Conservation (phyloP, 2,797 vertebrate species). For the Paedocypris micromegethes region DNA sequence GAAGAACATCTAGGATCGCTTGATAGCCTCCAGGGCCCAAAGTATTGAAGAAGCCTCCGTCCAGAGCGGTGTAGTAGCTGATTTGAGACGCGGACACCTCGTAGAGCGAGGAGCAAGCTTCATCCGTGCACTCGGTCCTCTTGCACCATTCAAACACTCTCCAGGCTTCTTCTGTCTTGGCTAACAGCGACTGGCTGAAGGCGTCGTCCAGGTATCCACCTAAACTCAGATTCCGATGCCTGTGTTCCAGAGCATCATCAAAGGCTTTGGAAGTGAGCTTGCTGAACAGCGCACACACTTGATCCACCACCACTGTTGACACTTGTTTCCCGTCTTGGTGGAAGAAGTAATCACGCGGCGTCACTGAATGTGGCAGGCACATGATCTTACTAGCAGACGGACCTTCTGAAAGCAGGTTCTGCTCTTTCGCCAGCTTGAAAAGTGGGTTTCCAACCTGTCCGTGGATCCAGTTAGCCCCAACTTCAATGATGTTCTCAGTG, state of each 20-base stretch:
- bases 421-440: conserved; percentile 51
- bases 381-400: conserved; percentile 35
- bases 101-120: conserved; percentile 59
- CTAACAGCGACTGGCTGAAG: conserved; percentile 45
- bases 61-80: conserved; percentile 51
- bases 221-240: conserved; percentile 44
- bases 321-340: conserved; percentile 50
- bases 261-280: conserved; percentile 53
- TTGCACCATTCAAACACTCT: conserved; percentile 61
- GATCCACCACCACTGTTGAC: conserved; percentile 39
- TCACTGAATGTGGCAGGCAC: conserved; percentile 46
- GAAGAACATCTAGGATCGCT: conserved; percentile 50
- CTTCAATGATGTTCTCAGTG: conserved; percentile 51
- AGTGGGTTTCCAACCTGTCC: conserved; percentile 56
- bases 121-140: conserved; percentile 58
- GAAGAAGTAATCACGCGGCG: conserved; percentile 56
- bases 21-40: conserved; percentile 56
- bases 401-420: conserved; percentile 50
- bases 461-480: conserved; percentile 63
- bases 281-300: conserved; percentile 52
- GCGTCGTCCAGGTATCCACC: conserved; percentile 56
- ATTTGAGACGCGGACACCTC: conserved; percentile 56
- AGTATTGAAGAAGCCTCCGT: conserved; percentile 57
- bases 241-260: conserved; percentile 43
- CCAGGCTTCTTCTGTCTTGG: conserved; percentile 18